Evolutionary conservation across 2,888 invertebrate species (phyloP).

Genomic region (Hyalella azteca): DNA sequence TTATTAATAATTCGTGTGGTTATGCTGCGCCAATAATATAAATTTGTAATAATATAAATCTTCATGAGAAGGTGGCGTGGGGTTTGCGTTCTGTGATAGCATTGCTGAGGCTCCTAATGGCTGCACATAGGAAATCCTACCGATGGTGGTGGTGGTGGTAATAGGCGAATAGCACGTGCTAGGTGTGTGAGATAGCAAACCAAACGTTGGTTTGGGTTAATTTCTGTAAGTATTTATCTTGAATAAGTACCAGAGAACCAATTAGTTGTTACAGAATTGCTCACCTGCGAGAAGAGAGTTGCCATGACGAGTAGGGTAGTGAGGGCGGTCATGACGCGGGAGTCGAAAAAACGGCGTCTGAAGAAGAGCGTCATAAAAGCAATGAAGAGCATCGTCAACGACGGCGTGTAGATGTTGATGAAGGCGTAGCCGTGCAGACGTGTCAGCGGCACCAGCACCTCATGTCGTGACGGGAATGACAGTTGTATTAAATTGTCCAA

Average conservation of each 20-base stretch:
- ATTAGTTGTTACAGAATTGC: background rate
- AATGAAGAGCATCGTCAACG: constrained; percentile 45
- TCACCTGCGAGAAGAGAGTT: constrained; percentile 44
- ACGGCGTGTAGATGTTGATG: constrained; percentile 50
- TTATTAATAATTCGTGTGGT: too few relatives aligned
- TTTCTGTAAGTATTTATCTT: background rate
- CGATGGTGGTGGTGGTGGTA: background rate
- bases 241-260: background rate
- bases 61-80: too few relatives aligned
- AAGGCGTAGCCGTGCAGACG: constrained; percentile 44
- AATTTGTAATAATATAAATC: too few relatives aligned
- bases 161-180: background rate
- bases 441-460: constrained; percentile 42
- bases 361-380: constrained; percentile 49
- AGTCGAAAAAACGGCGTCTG: constrained; percentile 41
- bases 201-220: background rate
- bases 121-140: background rate
- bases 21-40: too few relatives aligned
- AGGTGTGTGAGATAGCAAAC: background rate
- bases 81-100: background rate
- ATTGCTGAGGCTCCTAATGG: background rate
- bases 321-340: constrained; percentile 51
- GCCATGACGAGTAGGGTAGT: constrained; percentile 53
- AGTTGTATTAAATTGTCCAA: too few relatives aligned
- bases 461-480: background rate